Conservation (phyloP, 53 echinoderm and acorn worm genomes). For the Arbacia lixula region DNA sequence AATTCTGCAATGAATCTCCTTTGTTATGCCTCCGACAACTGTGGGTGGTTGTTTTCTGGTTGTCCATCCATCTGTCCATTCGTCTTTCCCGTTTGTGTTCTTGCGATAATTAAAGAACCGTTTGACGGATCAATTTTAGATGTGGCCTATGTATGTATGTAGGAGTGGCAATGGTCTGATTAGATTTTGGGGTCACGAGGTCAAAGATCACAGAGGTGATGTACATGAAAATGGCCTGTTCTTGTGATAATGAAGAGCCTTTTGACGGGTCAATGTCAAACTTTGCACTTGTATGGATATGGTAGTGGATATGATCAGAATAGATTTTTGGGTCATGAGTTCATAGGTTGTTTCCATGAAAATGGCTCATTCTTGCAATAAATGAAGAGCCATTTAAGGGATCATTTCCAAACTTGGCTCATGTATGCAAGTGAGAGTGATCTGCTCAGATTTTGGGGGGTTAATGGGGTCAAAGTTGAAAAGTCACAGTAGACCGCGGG, state of each 20-base stretch:
- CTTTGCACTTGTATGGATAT: too few species aligned
- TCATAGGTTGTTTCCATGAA: slow-evolving; percentile 26
- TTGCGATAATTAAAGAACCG: not conserved
- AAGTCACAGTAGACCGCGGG: too few species aligned
- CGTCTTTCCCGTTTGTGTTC: not conserved
- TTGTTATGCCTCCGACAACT: not conserved
- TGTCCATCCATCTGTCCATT: too few species aligned
- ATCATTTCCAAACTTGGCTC: slow-evolving; percentile 26
- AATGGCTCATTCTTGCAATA: slow-evolving; percentile 15
- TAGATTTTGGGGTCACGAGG: too few species aligned
- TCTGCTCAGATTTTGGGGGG: slow-evolving; percentile 18
- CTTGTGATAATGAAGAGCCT: too few species aligned
- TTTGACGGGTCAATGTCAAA: too few species aligned
- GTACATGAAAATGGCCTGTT: too few species aligned
- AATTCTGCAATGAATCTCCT: slow-evolving; percentile 17
- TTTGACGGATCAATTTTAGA: slow-evolving; percentile 8
- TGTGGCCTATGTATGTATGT: slow-evolving; percentile 12
- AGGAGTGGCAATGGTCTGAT: too few species aligned
- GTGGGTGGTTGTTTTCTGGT: slow-evolving; percentile 1
- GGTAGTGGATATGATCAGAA: not conserved
- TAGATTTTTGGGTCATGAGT: slow-evolving; percentile 19
- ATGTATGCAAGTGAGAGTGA: slow-evolving; percentile 12
- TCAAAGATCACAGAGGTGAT: too few species aligned
- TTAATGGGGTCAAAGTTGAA: slow-evolving; percentile 18
- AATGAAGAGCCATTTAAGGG: slow-evolving; percentile 4